Percentiles rank a stretch among this genome's conserved stretches.
These are phyloP conservation scores for Cladorhizidae sp. DNA, from an alignment of 37 sponge, comb jelly and placozoan genomes.

Conservation along the genomic window DNA sequence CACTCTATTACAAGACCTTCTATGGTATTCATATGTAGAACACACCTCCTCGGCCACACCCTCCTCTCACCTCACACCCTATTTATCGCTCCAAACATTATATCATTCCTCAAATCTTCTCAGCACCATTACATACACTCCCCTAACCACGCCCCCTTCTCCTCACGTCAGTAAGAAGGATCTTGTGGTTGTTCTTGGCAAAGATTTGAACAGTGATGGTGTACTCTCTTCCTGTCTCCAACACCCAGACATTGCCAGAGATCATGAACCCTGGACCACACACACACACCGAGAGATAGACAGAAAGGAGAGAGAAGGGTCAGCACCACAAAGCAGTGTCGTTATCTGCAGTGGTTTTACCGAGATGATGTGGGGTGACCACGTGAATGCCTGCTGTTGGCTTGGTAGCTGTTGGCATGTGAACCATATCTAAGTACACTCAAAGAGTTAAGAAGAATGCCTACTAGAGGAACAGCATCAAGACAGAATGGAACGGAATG, in stretches of 20 bases:
- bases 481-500: not conserved
- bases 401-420: slow-evolving; percentile 53
- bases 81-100: not conserved
- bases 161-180: slow-evolving; percentile 63
- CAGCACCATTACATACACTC: not conserved
- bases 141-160: not conserved
- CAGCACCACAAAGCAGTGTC: not conserved
- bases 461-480: not conserved
- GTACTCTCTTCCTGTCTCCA: slow-evolving; percentile 73
- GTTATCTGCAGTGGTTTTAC: slow-evolving; percentile 16
- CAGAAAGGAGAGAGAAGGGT: not conserved
- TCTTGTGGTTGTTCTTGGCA: slow-evolving; percentile 66
- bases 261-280: slow-evolving; percentile 50
- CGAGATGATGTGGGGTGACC: slow-evolving; percentile 76
- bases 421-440: slow-evolving; percentile 45
- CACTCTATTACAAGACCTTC: no score
- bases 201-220: slow-evolving; percentile 75
- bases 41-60: no score
- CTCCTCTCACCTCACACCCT: not conserved
- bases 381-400: slow-evolving; percentile 76
- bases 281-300: not conserved
- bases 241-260: slow-evolving; percentile 66
- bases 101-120: not conserved
- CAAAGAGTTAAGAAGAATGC: no score
- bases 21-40: no score